Percentiles rank a stretch among this genome's conserved stretches.
Conservation (phyloP, 2,797 vertebrate species). For the Arvicola amphibius region DNA sequence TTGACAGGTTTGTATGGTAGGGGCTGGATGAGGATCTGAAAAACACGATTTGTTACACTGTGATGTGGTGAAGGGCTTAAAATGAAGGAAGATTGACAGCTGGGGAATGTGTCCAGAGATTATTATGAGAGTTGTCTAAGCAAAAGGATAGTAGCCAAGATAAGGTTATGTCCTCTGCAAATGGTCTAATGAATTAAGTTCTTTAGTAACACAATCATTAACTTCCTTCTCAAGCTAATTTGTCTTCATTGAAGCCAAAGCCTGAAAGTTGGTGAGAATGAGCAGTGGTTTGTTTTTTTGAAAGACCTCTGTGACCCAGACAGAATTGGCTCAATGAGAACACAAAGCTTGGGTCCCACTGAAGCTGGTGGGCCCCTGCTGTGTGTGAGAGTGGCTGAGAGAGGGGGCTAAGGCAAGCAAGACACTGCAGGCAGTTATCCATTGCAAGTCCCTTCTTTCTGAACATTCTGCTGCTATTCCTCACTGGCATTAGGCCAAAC, state of each 20-base stretch:
- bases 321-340: background rate
- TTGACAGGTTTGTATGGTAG: background rate
- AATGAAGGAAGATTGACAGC: background rate
- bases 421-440: background rate
- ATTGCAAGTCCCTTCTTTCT: background rate
- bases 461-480: background rate
- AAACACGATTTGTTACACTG: background rate
- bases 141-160: background rate
- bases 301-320: background rate
- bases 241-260: constrained; percentile 10
- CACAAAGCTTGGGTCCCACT: background rate
- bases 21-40: background rate
- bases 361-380: background rate
- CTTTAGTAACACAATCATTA: background rate
- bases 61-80: background rate
- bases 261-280: background rate
- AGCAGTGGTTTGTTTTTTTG: background rate
- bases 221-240: constrained; percentile 19
- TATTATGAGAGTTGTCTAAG: background rate
- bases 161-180: background rate
- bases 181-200: constrained; percentile 13
- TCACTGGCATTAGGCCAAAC: background rate
- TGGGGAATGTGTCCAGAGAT: background rate
- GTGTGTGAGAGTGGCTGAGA: background rate
- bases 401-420: background rate